phyloP scores from a whole-genome alignment of 2,113 vertebrate genomes.

The Upupa epops region DNA sequence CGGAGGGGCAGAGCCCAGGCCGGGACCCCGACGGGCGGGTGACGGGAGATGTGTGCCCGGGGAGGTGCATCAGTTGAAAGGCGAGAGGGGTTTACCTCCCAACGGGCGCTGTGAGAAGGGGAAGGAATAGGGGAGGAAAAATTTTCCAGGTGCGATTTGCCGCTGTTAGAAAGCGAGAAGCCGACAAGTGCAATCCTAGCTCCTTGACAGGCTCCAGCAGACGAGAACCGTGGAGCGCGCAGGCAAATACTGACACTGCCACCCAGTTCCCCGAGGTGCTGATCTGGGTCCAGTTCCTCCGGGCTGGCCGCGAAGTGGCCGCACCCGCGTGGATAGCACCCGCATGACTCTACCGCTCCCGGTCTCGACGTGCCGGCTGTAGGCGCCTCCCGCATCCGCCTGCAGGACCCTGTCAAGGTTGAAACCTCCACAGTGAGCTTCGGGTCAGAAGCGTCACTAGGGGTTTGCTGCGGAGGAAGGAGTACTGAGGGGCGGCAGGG shows the following conservation, averaged over 20 bases:
- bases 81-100: neutral
- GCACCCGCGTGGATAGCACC: neutral
- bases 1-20: neutral
- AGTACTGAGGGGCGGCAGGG: neutral
- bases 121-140: no score
- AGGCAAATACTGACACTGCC: neutral
- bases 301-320: neutral
- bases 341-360: neutral
- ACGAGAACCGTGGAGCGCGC: no score
- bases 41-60: no score
- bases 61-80: no score
- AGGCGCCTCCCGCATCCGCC: neutral
- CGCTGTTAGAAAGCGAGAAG: neutral
- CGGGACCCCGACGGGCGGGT: neutral
- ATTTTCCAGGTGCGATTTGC: no score
- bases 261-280: neutral
- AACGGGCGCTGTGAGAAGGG: neutral
- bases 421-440: fast-evolving
- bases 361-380: no score
- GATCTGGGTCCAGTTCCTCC: no score
- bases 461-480: neutral
- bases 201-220: no score
- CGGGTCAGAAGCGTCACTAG: neutral
- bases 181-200: neutral
- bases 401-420: neutral